Evolutionary conservation across 2,888 invertebrate genomes (phyloP).

Genomic region (Schizaphis graminum): DNA sequence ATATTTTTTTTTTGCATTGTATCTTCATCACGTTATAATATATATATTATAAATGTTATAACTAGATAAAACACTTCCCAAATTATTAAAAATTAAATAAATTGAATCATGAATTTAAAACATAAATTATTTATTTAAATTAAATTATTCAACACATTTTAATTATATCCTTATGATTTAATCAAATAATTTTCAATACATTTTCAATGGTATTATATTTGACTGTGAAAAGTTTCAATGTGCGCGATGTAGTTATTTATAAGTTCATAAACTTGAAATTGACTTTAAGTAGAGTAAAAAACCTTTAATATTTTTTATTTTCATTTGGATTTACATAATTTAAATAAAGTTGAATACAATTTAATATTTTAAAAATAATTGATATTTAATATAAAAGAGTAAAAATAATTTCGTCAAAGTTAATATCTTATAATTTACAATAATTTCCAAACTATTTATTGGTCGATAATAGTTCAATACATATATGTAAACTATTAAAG

Average conservation of each 20-base stretch:
- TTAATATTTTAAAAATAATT: slow-evolving; percentile 33
- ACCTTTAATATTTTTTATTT: slow-evolving; percentile 25
- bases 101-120: not conserved
- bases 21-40: not conserved
- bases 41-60: not conserved
- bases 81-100: not conserved
- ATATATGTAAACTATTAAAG: not conserved
- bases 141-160: not conserved
- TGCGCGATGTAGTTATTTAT: slow-evolving; percentile 42
- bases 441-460: slow-evolving; percentile 3
- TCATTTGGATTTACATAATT: slow-evolving; percentile 51
- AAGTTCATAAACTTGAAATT: slow-evolving; percentile 53
- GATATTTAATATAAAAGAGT: not conserved
- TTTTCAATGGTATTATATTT: slow-evolving; percentile 16
- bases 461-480: not conserved
- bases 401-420: not conserved
- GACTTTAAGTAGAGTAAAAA: slow-evolving; percentile 33
- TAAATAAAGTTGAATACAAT: not conserved
- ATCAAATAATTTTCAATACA: not conserved
- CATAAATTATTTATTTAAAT: not conserved
- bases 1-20: not conserved
- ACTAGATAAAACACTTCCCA: not conserved
- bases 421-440: not conserved
- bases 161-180: not conserved
- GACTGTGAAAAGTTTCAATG: slow-evolving; percentile 9